Evolutionary conservation across 2,888 invertebrate genomes (phyloP), one percentile per base, ranked within the genome.

Genomic region (Psylliodes chrysocephalus): DNA sequence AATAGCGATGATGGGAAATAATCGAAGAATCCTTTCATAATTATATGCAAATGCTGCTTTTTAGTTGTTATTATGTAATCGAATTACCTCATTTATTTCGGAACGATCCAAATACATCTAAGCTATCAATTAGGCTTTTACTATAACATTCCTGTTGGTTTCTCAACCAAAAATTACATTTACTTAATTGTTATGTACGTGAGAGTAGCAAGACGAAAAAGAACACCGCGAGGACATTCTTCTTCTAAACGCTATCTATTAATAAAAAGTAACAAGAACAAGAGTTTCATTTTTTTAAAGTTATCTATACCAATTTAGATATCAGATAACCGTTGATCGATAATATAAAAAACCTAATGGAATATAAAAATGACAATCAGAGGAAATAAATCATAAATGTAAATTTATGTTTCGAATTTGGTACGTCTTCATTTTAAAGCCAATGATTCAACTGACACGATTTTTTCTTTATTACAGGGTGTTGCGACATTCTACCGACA

Each of bases 1-100:
- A 77, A 78, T 73, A 77, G 77, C 77, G 76, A 76, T 70, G 72
- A 72, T 76, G 74, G 74, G 74, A 74, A 74, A 71, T 68, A 65
- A 68, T 68, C 68, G 66, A 65, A 65, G 69, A 46, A 63, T 65
- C 55, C 63, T 67, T 67, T 70, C 64, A 67, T 73, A 75, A 73
- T 74, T 68, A 67, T 75, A 76, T 76, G 75, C 75, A 76, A 77
- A 76, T 73, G 72, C 69, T 69, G 68, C 67, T 74, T 73, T 75
- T 75, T 71, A 71, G 70, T 73, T 71, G 72, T 68, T 65, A 73
- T 78, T 78, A 77, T 74, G 75, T 76, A 78, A 78, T 76, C 75
- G 71, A 74, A 77, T 77, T 77, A 77, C 72, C 76, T 73, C 73
- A 71, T 75, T 74, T 73, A 73, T 76, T 75, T 66, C 66, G 67